Conservation (phyloP, 2,113 vertebrate genomes). For the Rhinolophus ferrumequinum region DNA sequence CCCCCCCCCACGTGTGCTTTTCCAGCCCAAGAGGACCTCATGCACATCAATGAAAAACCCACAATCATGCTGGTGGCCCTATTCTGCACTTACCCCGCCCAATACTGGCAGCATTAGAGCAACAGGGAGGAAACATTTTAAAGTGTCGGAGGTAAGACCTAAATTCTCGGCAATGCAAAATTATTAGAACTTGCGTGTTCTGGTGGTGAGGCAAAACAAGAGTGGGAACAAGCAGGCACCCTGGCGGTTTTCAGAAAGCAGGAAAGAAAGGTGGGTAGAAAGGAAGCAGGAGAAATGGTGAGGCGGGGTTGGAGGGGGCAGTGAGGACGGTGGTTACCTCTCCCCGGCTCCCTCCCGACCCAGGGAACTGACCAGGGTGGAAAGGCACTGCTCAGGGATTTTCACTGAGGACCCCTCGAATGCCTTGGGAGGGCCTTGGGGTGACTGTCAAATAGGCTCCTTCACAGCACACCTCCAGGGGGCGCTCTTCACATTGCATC, state of each 20-base stretch:
- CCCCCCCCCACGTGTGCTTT: too few species aligned
- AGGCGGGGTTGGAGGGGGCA: background rate
- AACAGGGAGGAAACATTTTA: background rate
- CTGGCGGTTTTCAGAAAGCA: background rate
- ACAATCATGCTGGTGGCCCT: background rate
- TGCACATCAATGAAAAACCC: background rate
- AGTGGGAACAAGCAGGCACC: fast-evolving
- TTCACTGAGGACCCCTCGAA: too few species aligned
- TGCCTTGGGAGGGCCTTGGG: background rate
- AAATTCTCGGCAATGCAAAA: background rate
- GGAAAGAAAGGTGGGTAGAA: too few species aligned
- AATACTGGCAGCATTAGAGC: background rate
- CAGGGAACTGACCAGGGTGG: background rate
- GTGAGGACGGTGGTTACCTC: background rate
- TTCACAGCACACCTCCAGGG: background rate
- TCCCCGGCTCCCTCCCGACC: background rate
- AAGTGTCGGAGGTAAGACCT: too few species aligned
- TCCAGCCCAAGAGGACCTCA: background rate
- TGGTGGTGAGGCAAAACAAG: background rate
- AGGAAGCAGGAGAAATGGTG: background rate
- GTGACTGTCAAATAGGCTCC: background rate
- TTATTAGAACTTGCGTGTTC: background rate
- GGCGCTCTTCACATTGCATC: too few species aligned
- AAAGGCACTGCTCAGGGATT: background rate
- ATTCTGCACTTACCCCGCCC: background rate